Percentiles rank a stretch among this genome's conserved stretches.
These are phyloP conservation scores for Pogonocherus hispidulus DNA, from an alignment of 2,888 invertebrate species.

Conservation along the genomic window DNA sequence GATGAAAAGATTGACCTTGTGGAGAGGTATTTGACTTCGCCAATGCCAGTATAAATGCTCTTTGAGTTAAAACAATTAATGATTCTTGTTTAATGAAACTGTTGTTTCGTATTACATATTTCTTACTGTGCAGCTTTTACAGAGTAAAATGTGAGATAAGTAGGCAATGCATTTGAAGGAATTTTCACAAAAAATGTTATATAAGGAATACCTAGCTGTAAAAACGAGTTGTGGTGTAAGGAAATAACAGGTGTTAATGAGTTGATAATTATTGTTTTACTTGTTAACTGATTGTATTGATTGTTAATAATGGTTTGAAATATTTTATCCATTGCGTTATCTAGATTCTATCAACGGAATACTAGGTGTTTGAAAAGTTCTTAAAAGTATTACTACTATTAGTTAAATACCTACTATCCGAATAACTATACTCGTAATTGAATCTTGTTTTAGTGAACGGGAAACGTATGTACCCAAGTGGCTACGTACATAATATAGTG, in stretches of 20 bases:
- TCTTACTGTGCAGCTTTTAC: not conserved
- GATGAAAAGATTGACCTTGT: slow-evolving; percentile 32
- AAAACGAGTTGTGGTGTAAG: not conserved
- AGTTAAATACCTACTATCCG: too few species aligned
- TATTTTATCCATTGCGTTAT: not conserved
- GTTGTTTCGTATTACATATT: slow-evolving; percentile 7
- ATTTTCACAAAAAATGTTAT: not conserved
- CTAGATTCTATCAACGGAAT: too few species aligned
- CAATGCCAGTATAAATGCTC: slow-evolving; percentile 26
- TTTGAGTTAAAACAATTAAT: slow-evolving; percentile 21
- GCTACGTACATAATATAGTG: too few species aligned
- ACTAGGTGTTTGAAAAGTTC: too few species aligned
- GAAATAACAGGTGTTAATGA: slow-evolving; percentile 17
- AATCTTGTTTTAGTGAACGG: too few species aligned
- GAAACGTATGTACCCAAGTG: too few species aligned
- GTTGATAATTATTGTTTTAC: slow-evolving; percentile 2
- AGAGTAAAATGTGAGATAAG: not conserved
- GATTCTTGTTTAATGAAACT: slow-evolving; percentile 14
- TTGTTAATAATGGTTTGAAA: not conserved
- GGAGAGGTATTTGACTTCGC: slow-evolving; percentile 24
- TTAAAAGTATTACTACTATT: too few species aligned
- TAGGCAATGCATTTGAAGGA: not conserved
- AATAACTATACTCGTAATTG: too few species aligned
- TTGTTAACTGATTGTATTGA: not conserved
- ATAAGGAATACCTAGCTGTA: not conserved